Base-by-base conservation (phyloP, 2,113 vertebrate genomes). In the Anguilla japonica region DNA sequence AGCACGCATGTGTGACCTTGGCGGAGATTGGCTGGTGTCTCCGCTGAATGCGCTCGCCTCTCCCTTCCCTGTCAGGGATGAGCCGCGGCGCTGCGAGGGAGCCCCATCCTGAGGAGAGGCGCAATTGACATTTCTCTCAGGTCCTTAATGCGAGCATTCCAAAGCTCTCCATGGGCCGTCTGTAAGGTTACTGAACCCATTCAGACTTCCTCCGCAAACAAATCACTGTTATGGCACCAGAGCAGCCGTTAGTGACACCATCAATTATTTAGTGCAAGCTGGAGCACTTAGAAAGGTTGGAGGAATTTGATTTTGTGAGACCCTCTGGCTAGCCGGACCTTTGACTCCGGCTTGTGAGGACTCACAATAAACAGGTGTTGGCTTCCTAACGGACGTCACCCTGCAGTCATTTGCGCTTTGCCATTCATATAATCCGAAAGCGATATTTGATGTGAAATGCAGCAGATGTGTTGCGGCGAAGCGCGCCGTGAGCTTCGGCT, bases 101-200 rank as follows among this genome's bases (percentile, higher is more conserved):
- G 87, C 88, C 85, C 85, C 46, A 53, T 87, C 86, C 87, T 71
- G 83, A 87, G 88, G 87, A 81, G 86, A 90, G 88, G 88, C 87
- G 79, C 88, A 88, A 90, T 91, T 91, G 91, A 91, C 89, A 91
- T 91, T 91, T 91, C 91, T 91, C 88, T 89, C 88, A 89, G 89
- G 89, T n/a, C 84, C 53, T 79, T 87, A 87, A 87, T 60, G 82
- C 15, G 86, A 79, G 63, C 82, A 79, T 57, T 79, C 82, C 46
- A 83, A 83, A 87, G 86, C 86, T 82, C 90, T 90, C 90, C 80
- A 83, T 84, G 79, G 90, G 91, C 84, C 87, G 88, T 92, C 91
- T 91, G 90, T 92, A 91, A 91, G 90, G 90, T 90, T 91, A 86
- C 85, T 91, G 91, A 92, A 92, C 91, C 90, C 90, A 92, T 91